These are phyloP conservation scores for Petrolisthes cinctipes DNA, from an alignment of 2,888 invertebrate genomes.

Conservation along the genomic window DNA sequence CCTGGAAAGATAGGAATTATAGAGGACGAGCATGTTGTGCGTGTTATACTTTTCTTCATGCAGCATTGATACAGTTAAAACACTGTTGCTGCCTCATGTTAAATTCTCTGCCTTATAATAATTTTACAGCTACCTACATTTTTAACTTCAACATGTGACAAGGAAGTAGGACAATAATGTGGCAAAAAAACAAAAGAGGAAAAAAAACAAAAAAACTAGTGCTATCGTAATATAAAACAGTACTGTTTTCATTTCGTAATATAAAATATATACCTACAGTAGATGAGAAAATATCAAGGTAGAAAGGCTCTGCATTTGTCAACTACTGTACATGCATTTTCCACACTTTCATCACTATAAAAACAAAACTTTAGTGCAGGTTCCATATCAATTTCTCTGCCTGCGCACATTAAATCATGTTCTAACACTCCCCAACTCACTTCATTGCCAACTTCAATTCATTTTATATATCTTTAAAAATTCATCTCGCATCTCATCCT, in stretches of 20 bases:
- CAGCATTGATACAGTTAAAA: neutral
- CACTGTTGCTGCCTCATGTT: neutral
- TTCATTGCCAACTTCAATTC: neutral
- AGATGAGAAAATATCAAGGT: neutral
- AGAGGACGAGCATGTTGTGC: neutral
- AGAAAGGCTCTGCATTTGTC: neutral
- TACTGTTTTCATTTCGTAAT: neutral
- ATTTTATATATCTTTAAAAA: neutral
- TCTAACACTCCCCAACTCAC: too few species aligned
- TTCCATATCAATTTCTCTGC: too few species aligned
- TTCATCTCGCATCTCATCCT: too few species aligned
- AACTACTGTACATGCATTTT: neutral
- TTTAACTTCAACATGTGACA: too few species aligned
- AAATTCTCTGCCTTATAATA: too few species aligned
- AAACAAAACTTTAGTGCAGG: too few species aligned
- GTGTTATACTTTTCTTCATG: too few species aligned
- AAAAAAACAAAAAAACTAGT: neutral
- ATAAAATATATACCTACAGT: neutral
- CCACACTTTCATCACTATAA: neutral
- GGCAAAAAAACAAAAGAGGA: neutral
- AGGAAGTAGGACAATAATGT: too few species aligned
- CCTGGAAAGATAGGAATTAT: neutral
- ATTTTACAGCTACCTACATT: too few species aligned
- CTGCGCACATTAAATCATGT: too few species aligned
- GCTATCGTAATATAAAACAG: neutral